phyloP scores from a whole-genome alignment of 2,888 invertebrate species.

The Muscina levida region DNA sequence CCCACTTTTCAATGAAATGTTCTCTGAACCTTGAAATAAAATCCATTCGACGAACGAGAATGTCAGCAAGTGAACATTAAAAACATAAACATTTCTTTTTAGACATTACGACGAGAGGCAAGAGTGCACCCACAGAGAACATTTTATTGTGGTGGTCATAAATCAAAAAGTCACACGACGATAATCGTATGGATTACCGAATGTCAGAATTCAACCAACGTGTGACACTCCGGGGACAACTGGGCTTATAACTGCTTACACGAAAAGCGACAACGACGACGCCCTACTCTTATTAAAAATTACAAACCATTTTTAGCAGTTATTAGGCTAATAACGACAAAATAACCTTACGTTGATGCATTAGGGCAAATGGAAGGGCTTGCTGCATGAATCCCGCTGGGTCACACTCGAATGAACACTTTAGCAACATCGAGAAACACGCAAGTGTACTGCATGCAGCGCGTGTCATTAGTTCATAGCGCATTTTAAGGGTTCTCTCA shows the following conservation, averaged over 20 bases:
- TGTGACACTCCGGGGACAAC: not conserved
- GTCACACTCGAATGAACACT: constrained; percentile 32
- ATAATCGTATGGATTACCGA: constrained; percentile 70
- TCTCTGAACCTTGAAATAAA: constrained; percentile 65
- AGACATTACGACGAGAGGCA: not conserved
- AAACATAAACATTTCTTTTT: constrained; percentile 48
- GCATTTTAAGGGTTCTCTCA: constrained; percentile 39
- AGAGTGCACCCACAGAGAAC: constrained; percentile 48
- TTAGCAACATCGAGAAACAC: constrained; percentile 24
- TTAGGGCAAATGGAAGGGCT: constrained; percentile 27
- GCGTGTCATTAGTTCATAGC: constrained; percentile 7
- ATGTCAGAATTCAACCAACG: constrained; percentile 56
- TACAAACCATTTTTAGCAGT: constrained; percentile 74
- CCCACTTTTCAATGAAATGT: constrained; percentile 39
- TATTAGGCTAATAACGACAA: constrained; percentile 75
- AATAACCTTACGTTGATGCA: constrained; percentile 10
- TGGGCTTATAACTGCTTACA: constrained; percentile 3
- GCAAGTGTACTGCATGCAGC: constrained; percentile 7
- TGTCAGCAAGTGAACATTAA: not conserved
- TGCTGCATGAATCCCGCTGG: constrained; percentile 26
- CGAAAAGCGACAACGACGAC: not conserved
- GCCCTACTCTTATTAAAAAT: constrained; percentile 43
- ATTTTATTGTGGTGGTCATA: constrained; percentile 77
- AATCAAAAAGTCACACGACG: constrained; percentile 76
- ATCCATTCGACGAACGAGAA: constrained; percentile 12